phyloP scores from a whole-genome alignment of 2,888 invertebrate genomes.

The Drosophila neonasuta region DNA sequence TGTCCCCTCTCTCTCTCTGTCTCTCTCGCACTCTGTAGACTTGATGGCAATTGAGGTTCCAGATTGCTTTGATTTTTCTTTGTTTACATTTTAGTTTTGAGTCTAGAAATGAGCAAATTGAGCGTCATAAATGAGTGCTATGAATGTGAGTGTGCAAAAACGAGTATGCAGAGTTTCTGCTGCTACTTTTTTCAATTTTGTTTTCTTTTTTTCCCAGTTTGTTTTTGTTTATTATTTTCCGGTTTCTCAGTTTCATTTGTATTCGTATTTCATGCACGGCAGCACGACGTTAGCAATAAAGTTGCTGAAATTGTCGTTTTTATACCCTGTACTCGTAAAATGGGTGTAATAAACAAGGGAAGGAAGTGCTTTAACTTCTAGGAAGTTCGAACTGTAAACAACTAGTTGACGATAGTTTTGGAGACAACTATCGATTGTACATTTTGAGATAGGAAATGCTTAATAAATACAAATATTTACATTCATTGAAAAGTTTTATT shows the following conservation, averaged over 20 bases:
- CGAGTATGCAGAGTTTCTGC: background rate
- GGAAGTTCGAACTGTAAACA: background rate
- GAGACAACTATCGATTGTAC: background rate
- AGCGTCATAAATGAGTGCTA: conserved; percentile 22
- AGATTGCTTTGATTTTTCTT: conserved; percentile 30
- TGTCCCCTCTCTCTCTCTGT: background rate
- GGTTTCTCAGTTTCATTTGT: conserved; percentile 32
- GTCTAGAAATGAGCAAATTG: conserved; percentile 24
- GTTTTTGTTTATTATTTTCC: conserved; percentile 34
- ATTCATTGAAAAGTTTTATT: too few relatives aligned
- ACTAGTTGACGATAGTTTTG: background rate
- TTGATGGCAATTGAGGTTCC: conserved; percentile 15
- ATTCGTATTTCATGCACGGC: conserved; percentile 20
- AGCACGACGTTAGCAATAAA: conserved; percentile 12
- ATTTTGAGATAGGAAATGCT: background rate
- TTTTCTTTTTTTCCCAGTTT: background rate
- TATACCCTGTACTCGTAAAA: conserved; percentile 13
- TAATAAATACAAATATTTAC: too few relatives aligned
- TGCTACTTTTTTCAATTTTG: background rate
- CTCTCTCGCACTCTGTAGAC: background rate
- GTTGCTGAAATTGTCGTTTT: conserved; percentile 15
- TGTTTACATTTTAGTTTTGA: conserved; percentile 30
- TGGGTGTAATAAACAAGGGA: background rate
- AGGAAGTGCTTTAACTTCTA: background rate
- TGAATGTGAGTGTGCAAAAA: background rate